Base-by-base conservation (phyloP, 2,113 vertebrate species). In the Psittacula cyanocephala region DNA sequence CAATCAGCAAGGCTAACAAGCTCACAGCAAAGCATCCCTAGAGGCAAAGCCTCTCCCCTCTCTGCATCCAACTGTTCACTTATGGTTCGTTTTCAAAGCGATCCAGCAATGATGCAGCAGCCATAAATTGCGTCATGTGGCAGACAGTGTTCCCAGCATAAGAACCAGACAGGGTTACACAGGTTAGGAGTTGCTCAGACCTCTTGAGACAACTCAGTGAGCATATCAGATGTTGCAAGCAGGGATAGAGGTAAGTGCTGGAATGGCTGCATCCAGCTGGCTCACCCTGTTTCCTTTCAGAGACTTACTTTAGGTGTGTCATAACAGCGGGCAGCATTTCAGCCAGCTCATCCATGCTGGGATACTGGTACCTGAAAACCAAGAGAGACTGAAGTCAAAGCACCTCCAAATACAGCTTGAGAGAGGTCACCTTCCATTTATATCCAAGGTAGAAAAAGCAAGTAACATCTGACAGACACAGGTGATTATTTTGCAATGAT, bases 261-360 rank as follows among this genome's bases (percentile, higher is more conserved):
- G 76, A 82, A 86, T 13, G 62, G 39, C 4, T 6, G 24, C 25
- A 84, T 47, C 31, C 87, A 88, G 71, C 78, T 81, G 80, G 28
- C 43, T 92, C 75, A 88, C 25, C 41, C 77, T 4, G 1, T 35
- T 72, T 65, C 37, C 63, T 60, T 86, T 78, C 88, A 93, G 44
- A 72, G 71, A 98, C 98, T 98, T 97, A 99, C 99, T 98, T 98
- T 49, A 99, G 97, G 88, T 99, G 99, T 1, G 98, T 98, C 62
- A 99, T 93, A 88, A 99, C 99, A 67, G 99, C 96, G 2, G 98
- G 98, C 87, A 99, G 96, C 99, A 99, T 99, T 97, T 99, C 98
- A 33, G 99, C 98, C 91, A 99, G 97, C 65, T 99, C 98, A 94
- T 99, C 99, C 99, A 99, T 99, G n/a, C 98, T 98, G 47, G 99